These are phyloP conservation scores for Megalurothrips usitatus DNA, from an alignment of 2,888 invertebrate species.

Conservation along the genomic window DNA sequence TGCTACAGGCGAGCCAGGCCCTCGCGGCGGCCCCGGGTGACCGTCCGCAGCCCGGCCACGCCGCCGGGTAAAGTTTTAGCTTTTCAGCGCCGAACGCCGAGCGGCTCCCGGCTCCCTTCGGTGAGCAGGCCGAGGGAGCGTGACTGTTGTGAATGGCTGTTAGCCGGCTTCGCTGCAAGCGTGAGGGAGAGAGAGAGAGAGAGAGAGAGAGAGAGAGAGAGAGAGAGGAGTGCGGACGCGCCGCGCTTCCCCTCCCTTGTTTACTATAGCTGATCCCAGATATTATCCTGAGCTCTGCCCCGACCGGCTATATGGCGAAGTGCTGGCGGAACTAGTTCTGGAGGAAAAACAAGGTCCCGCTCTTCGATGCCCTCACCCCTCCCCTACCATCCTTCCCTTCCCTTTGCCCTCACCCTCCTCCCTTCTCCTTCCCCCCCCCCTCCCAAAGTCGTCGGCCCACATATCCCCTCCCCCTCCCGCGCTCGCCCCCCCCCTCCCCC, in stretches of 20 bases:
- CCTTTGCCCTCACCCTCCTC: background rate
- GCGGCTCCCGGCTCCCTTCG: too few species aligned
- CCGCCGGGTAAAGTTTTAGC: too few species aligned
- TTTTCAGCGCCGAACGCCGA: too few species aligned
- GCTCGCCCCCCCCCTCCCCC: background rate
- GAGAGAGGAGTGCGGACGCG: too few species aligned
- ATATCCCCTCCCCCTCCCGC: background rate
- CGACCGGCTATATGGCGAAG: background rate
- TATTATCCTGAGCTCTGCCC: background rate
- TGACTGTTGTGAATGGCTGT: too few species aligned
- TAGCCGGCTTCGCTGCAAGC: constrained; percentile 2
- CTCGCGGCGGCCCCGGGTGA: too few species aligned
- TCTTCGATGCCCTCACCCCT: background rate
- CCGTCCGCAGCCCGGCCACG: too few species aligned
- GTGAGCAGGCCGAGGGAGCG: too few species aligned
- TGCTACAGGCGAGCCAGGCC: too few species aligned
- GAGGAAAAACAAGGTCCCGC: background rate
- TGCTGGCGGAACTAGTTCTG: background rate
- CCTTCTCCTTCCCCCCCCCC: background rate
- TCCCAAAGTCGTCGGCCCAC: background rate
- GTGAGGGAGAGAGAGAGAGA: constrained; percentile 33
- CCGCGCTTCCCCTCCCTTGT: background rate
- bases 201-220: constrained; percentile 27
- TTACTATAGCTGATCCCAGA: background rate
- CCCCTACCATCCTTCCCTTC: background rate